phyloP scores from a whole-genome alignment of 2,113 vertebrate species.

The Hystrix cristata region DNA sequence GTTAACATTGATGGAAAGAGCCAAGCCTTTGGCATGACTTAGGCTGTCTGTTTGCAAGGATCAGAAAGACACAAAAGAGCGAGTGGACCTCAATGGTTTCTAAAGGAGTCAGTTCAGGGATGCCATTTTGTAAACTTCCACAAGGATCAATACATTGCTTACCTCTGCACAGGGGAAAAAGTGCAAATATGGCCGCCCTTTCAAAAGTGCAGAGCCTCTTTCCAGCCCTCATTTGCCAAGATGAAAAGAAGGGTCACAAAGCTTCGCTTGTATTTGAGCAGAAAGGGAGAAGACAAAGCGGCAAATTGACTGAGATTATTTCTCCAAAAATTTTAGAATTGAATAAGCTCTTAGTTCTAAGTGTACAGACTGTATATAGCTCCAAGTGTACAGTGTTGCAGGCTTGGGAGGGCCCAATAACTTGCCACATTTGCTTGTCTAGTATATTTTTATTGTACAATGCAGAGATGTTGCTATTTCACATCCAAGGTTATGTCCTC shows the following conservation, averaged over 20 bases:
- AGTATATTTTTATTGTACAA: slow-evolving; percentile 45
- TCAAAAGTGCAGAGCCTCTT: background rate
- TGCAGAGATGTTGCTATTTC: slow-evolving; percentile 28
- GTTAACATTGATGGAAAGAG: slow-evolving; percentile 61
- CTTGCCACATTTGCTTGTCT: background rate
- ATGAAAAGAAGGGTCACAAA: slow-evolving; percentile 60
- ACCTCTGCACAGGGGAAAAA: background rate
- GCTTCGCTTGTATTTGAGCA: slow-evolving; percentile 50
- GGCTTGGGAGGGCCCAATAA: background rate
- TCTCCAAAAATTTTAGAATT: slow-evolving; percentile 55
- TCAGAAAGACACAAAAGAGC: slow-evolving; percentile 66
- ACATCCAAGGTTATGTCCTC: slow-evolving; percentile 26
- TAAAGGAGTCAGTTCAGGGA: slow-evolving; percentile 63
- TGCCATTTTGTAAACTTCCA: slow-evolving; percentile 72
- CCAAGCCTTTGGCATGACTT: slow-evolving; percentile 52
- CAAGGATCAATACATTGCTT: slow-evolving; percentile 35
- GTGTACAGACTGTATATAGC: background rate
- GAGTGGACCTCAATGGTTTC: background rate
- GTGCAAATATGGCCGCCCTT: slow-evolving; percentile 70
- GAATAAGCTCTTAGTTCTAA: slow-evolving; percentile 10
- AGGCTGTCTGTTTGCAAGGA: slow-evolving; percentile 10
- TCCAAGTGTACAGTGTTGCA: background rate
- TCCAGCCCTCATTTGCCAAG: background rate
- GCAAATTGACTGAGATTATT: slow-evolving; percentile 15
- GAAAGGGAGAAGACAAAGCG: background rate